phyloP scores from a whole-genome alignment of 2,888 invertebrate genomes.

The Diabrotica balteata region DNA sequence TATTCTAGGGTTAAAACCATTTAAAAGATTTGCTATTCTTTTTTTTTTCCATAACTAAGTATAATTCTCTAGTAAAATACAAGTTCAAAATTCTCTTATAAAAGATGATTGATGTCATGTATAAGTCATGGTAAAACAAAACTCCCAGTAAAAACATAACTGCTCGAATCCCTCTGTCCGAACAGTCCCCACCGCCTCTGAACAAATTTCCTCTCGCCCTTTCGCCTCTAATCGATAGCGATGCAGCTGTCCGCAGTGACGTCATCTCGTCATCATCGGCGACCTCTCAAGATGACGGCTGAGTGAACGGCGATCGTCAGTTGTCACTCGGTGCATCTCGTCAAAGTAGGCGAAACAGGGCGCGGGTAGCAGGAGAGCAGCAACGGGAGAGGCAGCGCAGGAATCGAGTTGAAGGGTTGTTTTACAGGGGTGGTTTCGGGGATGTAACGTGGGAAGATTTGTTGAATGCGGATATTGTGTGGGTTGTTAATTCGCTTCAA shows the following conservation, averaged over 20 bases:
- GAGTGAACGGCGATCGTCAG: constrained; percentile 42
- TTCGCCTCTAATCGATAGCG: constrained; percentile 56
- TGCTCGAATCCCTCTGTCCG: neutral
- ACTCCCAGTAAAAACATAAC: too few species aligned
- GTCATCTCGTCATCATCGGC: constrained; percentile 51
- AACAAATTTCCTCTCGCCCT: constrained; percentile 9
- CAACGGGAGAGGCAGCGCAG: constrained; percentile 27
- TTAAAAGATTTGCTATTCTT: too few species aligned
- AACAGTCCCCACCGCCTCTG: neutral
- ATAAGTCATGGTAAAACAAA: too few species aligned
- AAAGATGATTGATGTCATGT: too few species aligned
- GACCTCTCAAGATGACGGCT: constrained; percentile 34
- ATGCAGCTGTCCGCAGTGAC: constrained; percentile 61
- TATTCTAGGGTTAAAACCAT: too few species aligned
- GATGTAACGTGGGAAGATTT: constrained; percentile 2
- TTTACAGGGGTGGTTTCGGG: constrained; percentile 9
- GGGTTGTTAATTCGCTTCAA: neutral
- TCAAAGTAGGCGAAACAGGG: constrained; percentile 43
- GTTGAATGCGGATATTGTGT: neutral
- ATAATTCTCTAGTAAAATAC: too few species aligned
- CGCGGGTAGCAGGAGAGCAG: constrained; percentile 42
- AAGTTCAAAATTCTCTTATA: too few species aligned
- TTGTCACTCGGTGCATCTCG: constrained; percentile 42
- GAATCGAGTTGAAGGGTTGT: constrained; percentile 25
- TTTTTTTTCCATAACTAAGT: too few species aligned